Conservation (phyloP, 2,113 vertebrate species). For the Cavia porcellus region DNA sequence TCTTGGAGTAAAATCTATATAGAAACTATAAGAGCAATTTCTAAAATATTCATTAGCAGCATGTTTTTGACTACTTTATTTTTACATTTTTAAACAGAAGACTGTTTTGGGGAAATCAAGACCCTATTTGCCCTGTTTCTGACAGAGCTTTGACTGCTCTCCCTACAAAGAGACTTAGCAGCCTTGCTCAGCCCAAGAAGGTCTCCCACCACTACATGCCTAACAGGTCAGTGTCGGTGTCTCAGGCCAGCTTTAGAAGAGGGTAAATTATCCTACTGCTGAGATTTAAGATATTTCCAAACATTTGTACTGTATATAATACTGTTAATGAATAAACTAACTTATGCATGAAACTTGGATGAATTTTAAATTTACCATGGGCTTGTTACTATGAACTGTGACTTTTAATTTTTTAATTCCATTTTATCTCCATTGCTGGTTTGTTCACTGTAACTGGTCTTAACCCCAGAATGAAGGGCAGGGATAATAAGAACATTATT, state of each 20-base stretch:
- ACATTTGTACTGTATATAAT: neutral
- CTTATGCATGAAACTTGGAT: neutral
- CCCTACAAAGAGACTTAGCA: slow-evolving; percentile 58
- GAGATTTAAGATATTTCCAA: neutral
- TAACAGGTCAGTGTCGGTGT: slow-evolving; percentile 65
- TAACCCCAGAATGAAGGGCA: neutral
- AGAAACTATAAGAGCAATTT: neutral
- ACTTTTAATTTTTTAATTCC: neutral
- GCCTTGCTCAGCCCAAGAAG: slow-evolving; percentile 81
- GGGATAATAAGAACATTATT: neutral
- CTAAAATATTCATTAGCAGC: slow-evolving; percentile 1
- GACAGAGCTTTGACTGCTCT: neutral
- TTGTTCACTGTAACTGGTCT: neutral
- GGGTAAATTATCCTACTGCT: neutral
- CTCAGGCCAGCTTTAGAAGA: neutral
- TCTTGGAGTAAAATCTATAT: slow-evolving; percentile 12
- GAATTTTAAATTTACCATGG: neutral
- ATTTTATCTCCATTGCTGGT: neutral
- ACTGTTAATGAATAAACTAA: neutral
- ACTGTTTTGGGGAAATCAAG: slow-evolving; percentile 86
- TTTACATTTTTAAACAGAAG: slow-evolving; percentile 69
- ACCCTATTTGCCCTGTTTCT: slow-evolving; percentile 71
- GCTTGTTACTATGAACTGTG: neutral
- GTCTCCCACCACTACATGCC: slow-evolving; percentile 58
- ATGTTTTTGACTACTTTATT: slow-evolving; percentile 43